Percentiles rank a stretch among this genome's conserved stretches.
Conservation (phyloP, 2,113 vertebrate species). For the Pluvianellus socialis region DNA sequence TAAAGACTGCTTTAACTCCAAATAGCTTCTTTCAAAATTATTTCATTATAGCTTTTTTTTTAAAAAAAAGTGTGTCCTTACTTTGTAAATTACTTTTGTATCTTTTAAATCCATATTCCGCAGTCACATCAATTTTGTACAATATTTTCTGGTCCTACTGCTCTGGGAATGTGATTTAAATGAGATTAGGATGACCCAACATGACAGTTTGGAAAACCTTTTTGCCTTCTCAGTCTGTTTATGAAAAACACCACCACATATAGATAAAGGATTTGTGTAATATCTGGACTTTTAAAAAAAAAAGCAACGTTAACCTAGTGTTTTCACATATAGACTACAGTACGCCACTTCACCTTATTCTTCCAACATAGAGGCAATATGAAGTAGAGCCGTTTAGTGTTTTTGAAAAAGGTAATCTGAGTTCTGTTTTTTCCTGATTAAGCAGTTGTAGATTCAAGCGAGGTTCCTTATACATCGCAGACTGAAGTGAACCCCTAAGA, state of each 20-base stretch:
- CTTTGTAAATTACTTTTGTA: background rate
- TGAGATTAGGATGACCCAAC: background rate
- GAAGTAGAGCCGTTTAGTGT: background rate
- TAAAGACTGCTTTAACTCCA: background rate
- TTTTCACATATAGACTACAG: background rate
- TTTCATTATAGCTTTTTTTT: background rate
- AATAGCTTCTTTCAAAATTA: background rate
- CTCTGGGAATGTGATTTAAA: background rate
- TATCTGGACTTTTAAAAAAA: background rate
- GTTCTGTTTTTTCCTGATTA: background rate
- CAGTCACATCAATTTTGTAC: background rate
- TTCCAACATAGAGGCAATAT: background rate
- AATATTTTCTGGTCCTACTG: background rate
- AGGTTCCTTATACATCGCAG: background rate
- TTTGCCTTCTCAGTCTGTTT: background rate
- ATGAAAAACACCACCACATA: background rate
- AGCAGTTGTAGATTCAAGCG: background rate
- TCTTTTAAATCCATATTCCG: background rate
- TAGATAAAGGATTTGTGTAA: background rate
- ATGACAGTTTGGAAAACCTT: background rate
- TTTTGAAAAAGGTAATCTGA: fast-evolving
- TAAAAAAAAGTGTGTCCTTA: background rate
- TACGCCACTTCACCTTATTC: background rate
- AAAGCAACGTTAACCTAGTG: background rate
- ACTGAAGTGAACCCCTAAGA: background rate